These are phyloP conservation scores for Thunnus thynnus DNA, from an alignment of 2,113 vertebrate species.

Conservation along the genomic window DNA sequence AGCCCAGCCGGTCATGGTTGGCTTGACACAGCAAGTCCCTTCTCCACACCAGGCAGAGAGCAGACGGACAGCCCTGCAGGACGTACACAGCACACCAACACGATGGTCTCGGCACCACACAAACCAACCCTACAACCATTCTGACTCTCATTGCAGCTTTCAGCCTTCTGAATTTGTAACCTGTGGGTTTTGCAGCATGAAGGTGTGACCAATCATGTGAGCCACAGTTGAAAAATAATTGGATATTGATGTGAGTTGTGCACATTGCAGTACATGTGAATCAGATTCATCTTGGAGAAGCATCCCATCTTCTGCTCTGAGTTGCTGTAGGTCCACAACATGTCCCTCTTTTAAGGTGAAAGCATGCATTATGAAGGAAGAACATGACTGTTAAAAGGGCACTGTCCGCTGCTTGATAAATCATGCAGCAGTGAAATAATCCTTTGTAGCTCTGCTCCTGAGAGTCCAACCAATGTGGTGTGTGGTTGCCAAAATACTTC, in stretches of 20 bases:
- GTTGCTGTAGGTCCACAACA: conserved; percentile 31
- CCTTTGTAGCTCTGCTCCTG: conserved; percentile 44
- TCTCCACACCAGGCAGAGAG: conserved; percentile 66
- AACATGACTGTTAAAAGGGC: conserved; percentile 73
- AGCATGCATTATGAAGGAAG: conserved; percentile 72
- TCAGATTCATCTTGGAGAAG: conserved; percentile 27
- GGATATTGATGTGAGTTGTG: conserved; percentile 55
- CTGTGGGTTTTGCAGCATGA: conserved; percentile 33
- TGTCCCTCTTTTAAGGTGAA: conserved; percentile 49
- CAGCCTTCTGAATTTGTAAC: conserved; percentile 36
- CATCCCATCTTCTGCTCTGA: conserved; percentile 8
- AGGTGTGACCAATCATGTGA: conserved; percentile 51
- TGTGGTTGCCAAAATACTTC: conserved; percentile 36
- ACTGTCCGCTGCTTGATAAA: conserved; percentile 62
- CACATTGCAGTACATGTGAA: conserved; percentile 51
- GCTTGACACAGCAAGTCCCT: conserved; percentile 57
- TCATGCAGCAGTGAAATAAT: conserved; percentile 72
- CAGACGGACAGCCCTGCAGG: conserved; percentile 74
- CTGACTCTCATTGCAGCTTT: conserved; percentile 28
- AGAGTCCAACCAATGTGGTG: conserved; percentile 16
- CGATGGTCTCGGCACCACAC: conserved; percentile 22
- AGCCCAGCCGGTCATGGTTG: conserved; percentile 76
- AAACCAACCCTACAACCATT: conserved; percentile 1
- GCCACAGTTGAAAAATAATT: conserved; percentile 53
- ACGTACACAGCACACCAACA: conserved; percentile 51